Evolutionary conservation across 2,113 vertebrate genomes (phyloP).

Genomic region (Chlorodrepanis virens): DNA sequence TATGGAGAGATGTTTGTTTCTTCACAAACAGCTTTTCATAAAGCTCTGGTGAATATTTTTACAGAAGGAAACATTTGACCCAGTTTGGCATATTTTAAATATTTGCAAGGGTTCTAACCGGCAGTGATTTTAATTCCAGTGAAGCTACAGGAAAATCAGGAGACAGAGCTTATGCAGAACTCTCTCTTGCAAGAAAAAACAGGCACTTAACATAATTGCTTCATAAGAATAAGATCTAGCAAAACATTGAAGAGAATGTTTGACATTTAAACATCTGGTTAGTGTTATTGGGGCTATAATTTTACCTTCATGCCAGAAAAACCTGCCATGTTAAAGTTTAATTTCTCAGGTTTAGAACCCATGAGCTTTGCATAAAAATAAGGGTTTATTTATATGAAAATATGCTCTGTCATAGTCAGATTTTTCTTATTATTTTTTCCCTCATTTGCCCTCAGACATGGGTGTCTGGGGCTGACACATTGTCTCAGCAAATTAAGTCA

Average conservation of each 20-base stretch:
- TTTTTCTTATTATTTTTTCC: slow-evolving; percentile 11
- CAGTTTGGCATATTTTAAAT: neutral
- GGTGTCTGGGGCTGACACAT: slow-evolving; percentile 49
- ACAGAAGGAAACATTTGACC: neutral
- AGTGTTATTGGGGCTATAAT: slow-evolving; percentile 2
- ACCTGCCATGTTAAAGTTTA: neutral
- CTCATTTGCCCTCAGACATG: slow-evolving; percentile 27
- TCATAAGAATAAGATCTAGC: neutral
- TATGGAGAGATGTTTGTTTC: accelerated
- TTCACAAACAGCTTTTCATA: neutral
- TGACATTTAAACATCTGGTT: slow-evolving; percentile 51
- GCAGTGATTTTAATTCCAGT: neutral
- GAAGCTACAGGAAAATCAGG: neutral
- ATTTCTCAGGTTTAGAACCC: neutral
- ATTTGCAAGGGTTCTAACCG: neutral
- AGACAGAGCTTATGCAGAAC: neutral
- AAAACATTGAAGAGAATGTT: slow-evolving; percentile 14
- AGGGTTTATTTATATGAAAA: slow-evolving; percentile 11
- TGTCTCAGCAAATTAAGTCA: slow-evolving; percentile 62
- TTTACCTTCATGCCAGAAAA: slow-evolving; percentile 22
- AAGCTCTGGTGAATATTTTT: neutral
- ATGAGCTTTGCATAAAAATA: slow-evolving; percentile 15
- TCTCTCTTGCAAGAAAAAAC: slow-evolving; percentile 7
- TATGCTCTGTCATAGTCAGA: slow-evolving; percentile 9
- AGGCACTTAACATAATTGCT: slow-evolving; percentile 11